These are phyloP conservation scores for Euura lappo DNA, from an alignment of 1,140 invertebrate species.

Conservation along the genomic window DNA sequence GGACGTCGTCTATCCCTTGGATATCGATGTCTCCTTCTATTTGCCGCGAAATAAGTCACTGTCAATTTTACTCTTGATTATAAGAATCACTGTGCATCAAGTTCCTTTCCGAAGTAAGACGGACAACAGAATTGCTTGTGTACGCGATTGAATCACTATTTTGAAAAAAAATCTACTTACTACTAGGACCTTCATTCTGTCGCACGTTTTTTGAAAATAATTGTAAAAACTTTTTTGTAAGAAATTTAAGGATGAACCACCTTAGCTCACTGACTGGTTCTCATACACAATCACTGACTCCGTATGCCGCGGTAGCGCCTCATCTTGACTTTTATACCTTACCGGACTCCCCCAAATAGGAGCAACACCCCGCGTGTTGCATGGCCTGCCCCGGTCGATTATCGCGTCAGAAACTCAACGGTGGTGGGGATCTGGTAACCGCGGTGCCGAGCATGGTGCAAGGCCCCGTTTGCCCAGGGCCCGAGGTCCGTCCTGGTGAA, in stretches of 20 bases:
- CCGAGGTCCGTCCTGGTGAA: background rate
- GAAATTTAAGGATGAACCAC: slow-evolving; percentile 1
- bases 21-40: no score
- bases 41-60: no score
- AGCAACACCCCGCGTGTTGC: slow-evolving; percentile 6
- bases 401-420: background rate
- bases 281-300: slow-evolving; percentile 7
- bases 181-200: background rate
- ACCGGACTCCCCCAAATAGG: background rate
- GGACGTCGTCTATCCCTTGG: no score
- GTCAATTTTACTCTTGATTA: no score
- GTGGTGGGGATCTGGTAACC: background rate
- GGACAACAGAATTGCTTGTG: background rate
- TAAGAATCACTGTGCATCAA: no score
- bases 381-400: background rate
- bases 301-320: slow-evolving; percentile 1
- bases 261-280: background rate
- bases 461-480: background rate
- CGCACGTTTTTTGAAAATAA: background rate
- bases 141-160: background rate
- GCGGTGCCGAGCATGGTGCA: background rate
- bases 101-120: no score
- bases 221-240: background rate
- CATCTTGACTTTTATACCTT: slow-evolving; percentile 3
- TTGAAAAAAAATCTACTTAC: background rate